Evolutionary conservation across 2,113 vertebrate genomes (phyloP), one percentile per base, ranked within the genome.

Genomic region (Psilopsiagon aurifrons): DNA sequence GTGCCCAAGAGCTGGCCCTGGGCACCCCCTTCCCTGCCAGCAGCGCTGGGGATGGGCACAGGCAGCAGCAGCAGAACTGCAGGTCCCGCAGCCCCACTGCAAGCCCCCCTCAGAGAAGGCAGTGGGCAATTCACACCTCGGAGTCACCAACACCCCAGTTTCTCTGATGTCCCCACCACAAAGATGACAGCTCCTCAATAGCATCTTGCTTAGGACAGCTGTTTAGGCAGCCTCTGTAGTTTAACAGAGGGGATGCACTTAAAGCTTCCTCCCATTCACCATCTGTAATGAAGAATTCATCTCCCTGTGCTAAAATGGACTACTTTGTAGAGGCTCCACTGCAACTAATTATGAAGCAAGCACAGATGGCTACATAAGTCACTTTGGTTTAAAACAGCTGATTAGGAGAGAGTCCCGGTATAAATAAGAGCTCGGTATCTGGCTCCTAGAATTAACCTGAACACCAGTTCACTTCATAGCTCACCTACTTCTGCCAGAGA

Each of bases 101-200:
- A 88, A 31, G 25, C 25, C 16, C 54, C 29, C 35, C 64, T 41
- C 23, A 3, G 33, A 79, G 52, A 28, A 51, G 37, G 49, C 16
- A 57, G 17, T 0, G 1, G 67, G 59, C 2, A 29, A 24, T 3
- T 90, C 64, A 69, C 31, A 44, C 10, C 46, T 60, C 9, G 2
- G 1, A 16, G 5, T 63, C 37, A 43, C 15, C 0, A 3, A 44
- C 37, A 57, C 41, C 14, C 15, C 5, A 55, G 13, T 71, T 68
- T 47, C 75, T 31, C 91, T 44, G 41, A 55, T 18, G 74, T 31
- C 69, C 51, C 41, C 43, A 49, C 27, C 52, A 43, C 6, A 6
- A 19, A 0, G 1, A 69, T n/a, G 46, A 35, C 31, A 55, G 17
- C 68, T 41, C 2, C 15, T 31, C 17, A 29, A 52, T 2, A 4